Conservation (phyloP, 2,113 vertebrate genomes). For the Panthera uncia region DNA sequence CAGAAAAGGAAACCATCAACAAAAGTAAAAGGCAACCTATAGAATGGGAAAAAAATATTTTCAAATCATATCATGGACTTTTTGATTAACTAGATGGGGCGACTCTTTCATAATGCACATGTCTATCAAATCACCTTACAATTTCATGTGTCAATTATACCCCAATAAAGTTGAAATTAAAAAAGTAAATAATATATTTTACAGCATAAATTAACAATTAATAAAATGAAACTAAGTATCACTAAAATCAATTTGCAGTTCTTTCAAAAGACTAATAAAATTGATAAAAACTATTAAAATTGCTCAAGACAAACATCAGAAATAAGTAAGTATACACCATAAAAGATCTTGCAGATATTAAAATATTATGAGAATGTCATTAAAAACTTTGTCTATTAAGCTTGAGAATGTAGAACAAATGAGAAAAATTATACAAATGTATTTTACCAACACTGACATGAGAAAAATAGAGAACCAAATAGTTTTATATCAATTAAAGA, state of each 20-base stretch:
- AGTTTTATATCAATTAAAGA: background rate
- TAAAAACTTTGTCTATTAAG: background rate
- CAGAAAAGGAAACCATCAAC: background rate
- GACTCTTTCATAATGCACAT: background rate
- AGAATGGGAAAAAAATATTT: background rate
- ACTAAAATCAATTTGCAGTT: background rate
- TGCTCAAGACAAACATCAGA: background rate
- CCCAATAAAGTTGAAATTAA: background rate
- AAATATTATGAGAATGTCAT: background rate
- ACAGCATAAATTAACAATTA: background rate
- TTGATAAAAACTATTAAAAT: background rate
- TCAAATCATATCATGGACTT: background rate
- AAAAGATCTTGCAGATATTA: background rate
- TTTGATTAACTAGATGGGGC: background rate
- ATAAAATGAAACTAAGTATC: background rate
- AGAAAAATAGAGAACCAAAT: background rate
- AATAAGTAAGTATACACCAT: background rate
- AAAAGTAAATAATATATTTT: background rate
- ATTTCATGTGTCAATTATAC: background rate
- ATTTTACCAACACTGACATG: background rate
- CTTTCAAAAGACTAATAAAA: background rate
- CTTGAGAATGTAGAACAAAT: background rate
- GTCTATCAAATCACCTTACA: background rate
- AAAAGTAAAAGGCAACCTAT: background rate
- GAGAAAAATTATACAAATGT: background rate